Evolutionary conservation across 1,140 invertebrate species (phyloP), one percentile per base, ranked within the genome.

Genomic region (Melipona quadrifasciata): DNA sequence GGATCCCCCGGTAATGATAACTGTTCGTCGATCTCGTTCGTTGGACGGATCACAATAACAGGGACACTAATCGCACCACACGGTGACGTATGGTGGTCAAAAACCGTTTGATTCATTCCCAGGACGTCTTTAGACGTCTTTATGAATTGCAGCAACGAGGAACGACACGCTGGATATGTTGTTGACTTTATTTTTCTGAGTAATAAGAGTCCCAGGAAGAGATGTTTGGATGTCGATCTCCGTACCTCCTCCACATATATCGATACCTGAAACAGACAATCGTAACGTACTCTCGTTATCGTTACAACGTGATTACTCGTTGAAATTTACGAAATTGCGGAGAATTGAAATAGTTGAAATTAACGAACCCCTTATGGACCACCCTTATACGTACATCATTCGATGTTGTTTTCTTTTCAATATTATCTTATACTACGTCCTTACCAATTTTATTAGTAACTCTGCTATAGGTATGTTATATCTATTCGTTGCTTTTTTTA

Each of bases 231-330:
- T 34, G 76, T 51, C 64, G 82, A 53, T 61, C 86, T 53, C 34
- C 84, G 71, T 17, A 84, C 53, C 24, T 82, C 85, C 64, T 89
- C 87, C 53, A 87, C 73, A 61, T 64, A 39, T 87, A 90, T 53
- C 85, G 89, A 73, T 89, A 91, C 87, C 91, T 92, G 88, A 8
- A 92, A 91, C 89, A 91, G 16, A 88, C 71, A 79, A 21, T 12
- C 39, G 21, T 1, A 2, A 12, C 53, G 2, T 64, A n/a, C 17
- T 21, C 14, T 47, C 24, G 1, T 39, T 8, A 14, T 2, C n/a
- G n/a, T n/a, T n/a, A 5, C 21, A 16, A 1, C 34, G 10, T 0
- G 5, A 17, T 27, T 31, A 17, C 27, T 17, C 39, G 39, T 47
- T 6, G 39, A 47, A 47, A 47, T 47, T 47, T 47, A 47, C 39